Percentiles rank a stretch among this genome's conserved stretches.
These are phyloP conservation scores for Eupleurogrammus muticus DNA, from an alignment of 2,797 vertebrate genomes.

Conservation along the genomic window DNA sequence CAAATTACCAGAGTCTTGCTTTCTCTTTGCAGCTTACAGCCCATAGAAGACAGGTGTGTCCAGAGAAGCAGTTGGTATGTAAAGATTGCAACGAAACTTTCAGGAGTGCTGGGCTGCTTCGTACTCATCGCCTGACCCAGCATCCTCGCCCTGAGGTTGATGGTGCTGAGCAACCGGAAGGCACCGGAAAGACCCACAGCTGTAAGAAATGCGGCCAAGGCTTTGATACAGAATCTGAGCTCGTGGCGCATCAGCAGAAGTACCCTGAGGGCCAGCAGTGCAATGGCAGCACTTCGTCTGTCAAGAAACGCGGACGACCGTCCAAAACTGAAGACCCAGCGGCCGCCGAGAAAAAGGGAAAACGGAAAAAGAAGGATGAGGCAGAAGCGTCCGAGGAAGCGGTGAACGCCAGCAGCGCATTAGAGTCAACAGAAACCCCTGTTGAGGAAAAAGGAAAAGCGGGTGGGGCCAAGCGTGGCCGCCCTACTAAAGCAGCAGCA, in stretches of 20 bases:
- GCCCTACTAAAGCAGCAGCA: conserved; percentile 75
- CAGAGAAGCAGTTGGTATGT: conserved; percentile 84
- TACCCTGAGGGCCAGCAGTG: conserved; percentile 84
- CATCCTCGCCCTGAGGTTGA: conserved; percentile 80
- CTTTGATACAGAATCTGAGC: conserved; percentile 82
- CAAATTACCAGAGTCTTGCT: not conserved
- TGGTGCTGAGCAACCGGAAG: conserved; percentile 70
- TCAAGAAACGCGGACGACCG: conserved; percentile 83
- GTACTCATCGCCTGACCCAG: conserved; percentile 83
- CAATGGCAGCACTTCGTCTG: conserved; percentile 73
- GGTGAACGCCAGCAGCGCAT: conserved; percentile 40
- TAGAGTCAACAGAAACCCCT: conserved; percentile 36
- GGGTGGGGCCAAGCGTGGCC: conserved; percentile 70
- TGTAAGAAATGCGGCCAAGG: conserved; percentile 84
- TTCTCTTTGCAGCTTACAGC: conserved; percentile 76
- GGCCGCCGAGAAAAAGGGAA: conserved; percentile 80
- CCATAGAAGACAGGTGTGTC: conserved; percentile 86
- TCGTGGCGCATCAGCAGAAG: conserved; percentile 84
- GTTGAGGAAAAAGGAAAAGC: conserved; percentile 76
- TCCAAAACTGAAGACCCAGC: conserved; percentile 68
- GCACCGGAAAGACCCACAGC: conserved; percentile 78
- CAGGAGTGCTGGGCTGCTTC: conserved; percentile 84
- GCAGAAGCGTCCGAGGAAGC: conserved; percentile 61
- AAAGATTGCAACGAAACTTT: conserved; percentile 87
- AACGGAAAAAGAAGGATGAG: conserved; percentile 80